Evolutionary conservation across 2,797 vertebrate genomes (phyloP), one percentile per base, ranked within the genome.

Genomic region (Gymnothorax javanicus): DNA sequence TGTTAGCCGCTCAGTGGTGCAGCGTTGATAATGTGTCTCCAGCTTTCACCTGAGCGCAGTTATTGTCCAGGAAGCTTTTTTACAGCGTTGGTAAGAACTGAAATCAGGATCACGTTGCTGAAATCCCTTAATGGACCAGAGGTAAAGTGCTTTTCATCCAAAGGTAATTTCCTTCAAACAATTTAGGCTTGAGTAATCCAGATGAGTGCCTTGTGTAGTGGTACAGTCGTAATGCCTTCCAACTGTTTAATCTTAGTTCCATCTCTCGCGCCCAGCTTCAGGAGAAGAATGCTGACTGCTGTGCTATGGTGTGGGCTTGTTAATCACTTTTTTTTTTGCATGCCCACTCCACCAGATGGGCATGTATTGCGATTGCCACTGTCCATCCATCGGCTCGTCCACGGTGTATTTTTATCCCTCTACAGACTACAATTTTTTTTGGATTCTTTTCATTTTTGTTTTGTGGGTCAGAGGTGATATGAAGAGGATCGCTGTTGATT

Each of bases 151-250:
- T 52, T 77, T 77, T 50, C 73, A 77, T 50, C 43, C 73, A 77
- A 77, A 77, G 73, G 43, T 33, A 50, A 33, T 33, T 52, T 50
- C 13, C 43, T 77, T 50, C 73, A 50, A 23, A 50, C 43, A 52
- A 43, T 77, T 77, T 52, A 77, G 12, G 52, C 73, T 77, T 50
- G 73, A 75, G 27, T 75, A 75, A 77, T 77, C 73, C 73, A 77
- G 73, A 17, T 52, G 73, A 77, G 33, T 58, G 15, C 52, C 79
- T 82, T 82, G 20, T n/a, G n/a, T 56, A 81, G 13, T n/a, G 79
- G 79, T 82, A 20, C 8, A 57, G 13, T 11, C 56, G 79, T 20
- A 57, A 50, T 57, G 79, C 54, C 17, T n/a, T 43, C 33, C 33
- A 43, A 43, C 33, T 43, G 33, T 43, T 43, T 25, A 58, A 69